Percentiles rank a stretch among this genome's conserved stretches.
phyloP scores from a whole-genome alignment of 2,113 vertebrate genomes.

The Petrocephalus microphthalmus region DNA sequence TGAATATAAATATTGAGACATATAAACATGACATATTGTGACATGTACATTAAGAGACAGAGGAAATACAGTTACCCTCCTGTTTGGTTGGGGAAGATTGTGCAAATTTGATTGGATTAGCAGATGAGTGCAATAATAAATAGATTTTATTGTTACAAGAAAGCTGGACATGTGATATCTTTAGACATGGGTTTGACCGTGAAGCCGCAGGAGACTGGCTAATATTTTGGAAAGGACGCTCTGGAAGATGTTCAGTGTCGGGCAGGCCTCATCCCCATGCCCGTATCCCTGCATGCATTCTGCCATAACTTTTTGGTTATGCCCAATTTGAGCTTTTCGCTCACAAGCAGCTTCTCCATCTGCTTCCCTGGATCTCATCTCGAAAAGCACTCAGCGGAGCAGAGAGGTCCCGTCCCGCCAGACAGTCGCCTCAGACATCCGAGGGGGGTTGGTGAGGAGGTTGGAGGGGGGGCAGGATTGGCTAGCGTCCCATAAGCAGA shows the following conservation, averaged over 20 bases:
- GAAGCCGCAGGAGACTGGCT: background rate
- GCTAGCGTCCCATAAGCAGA: background rate
- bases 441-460: background rate
- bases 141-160: background rate
- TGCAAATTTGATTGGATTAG: background rate
- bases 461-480: background rate
- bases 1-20: background rate
- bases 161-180: background rate
- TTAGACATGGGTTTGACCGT: background rate
- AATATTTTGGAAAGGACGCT: background rate
- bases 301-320: background rate
- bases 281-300: background rate
- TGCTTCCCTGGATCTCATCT: background rate
- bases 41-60: background rate
- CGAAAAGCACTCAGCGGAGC: background rate
- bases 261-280: background rate
- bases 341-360: background rate
- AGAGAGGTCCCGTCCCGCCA: background rate
- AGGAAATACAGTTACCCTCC: background rate
- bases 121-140: background rate
- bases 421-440: background rate
- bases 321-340: conserved; percentile 3
- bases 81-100: background rate
- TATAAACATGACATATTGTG: background rate
- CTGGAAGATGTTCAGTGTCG: background rate